Evolutionary conservation across 2,888 invertebrate genomes (phyloP).

Genomic region (Ptycholaimellus sp.): DNA sequence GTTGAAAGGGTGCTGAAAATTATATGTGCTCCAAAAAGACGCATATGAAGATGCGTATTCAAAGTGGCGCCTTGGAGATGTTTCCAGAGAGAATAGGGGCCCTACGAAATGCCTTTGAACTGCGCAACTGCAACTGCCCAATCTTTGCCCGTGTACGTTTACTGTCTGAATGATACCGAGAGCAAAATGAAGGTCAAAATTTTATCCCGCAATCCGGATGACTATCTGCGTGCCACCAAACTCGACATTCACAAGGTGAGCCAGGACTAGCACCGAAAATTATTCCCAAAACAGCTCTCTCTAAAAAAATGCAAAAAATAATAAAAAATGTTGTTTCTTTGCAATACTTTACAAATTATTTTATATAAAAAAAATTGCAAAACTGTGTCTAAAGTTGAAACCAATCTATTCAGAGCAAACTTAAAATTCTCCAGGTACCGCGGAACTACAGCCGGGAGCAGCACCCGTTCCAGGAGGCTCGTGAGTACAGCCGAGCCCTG

Average conservation of each 20-base stretch:
- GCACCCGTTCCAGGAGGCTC: slow-evolving; percentile 71
- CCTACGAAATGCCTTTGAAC: too few species aligned
- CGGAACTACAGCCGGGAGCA: slow-evolving; percentile 72
- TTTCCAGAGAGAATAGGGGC: too few species aligned
- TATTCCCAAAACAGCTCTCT: too few species aligned
- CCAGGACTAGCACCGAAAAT: too few species aligned
- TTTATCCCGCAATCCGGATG: slow-evolving; percentile 74
- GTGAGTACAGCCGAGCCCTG: slow-evolving; percentile 81
- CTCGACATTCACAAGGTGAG: slow-evolving; percentile 72
- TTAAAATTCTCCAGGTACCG: slow-evolving; percentile 41
- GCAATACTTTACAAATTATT: slow-evolving; percentile 64
- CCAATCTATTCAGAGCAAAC: not conserved
- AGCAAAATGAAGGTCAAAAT: slow-evolving; percentile 64
- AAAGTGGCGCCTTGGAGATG: too few species aligned
- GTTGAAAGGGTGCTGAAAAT: too few species aligned
- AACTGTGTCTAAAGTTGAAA: not conserved
- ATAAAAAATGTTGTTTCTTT: slow-evolving; percentile 5
- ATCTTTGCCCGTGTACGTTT: too few species aligned
- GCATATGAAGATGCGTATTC: too few species aligned
- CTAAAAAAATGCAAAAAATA: slow-evolving; percentile 3
- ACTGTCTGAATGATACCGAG: too few species aligned
- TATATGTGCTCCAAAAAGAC: too few species aligned
- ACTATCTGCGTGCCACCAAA: slow-evolving; percentile 80
- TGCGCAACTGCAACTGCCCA: too few species aligned
- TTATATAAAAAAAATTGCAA: not conserved